Base-by-base conservation (phyloP, 1,140 invertebrate species). In the Drosophila nasuta region DNA sequence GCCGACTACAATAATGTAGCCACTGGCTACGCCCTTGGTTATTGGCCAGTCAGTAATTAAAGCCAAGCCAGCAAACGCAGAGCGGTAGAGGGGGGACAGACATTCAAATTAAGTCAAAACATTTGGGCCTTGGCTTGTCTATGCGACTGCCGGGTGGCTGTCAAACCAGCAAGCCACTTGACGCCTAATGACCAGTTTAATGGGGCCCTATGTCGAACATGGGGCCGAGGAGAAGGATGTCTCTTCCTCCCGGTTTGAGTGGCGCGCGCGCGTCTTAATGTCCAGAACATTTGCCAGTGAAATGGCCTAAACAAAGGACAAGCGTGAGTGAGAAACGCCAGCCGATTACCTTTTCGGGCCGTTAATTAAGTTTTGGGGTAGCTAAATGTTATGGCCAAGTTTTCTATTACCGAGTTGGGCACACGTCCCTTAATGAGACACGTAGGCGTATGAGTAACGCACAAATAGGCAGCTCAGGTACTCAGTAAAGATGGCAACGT, bases 111-210 rank as follows among this genome's bases (percentile, higher is more conserved):
- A 88, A 88, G 81, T 74, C 77, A 66, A 88, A 87, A 88, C 80
- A 78, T 83, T 87, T 83, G 69, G 79, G 80, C 70, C 77, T 72
- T 75, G 30, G 35, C 43, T 57, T 64, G 49, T 75, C 66, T 75
- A 67, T 71, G 64, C 67, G 43, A 62, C 63, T 56, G 66, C 41
- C 57, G 43, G 35, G 7, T 10, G 59, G 67, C 77, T 68, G 75
- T 79, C 67, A 76, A 72, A 54, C 66, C 76, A 82, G 66, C 67
- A 75, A 65, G 85, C 81, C 81, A 88, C 85, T 88, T 88, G 83
- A 88, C 85, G 83, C 85, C 75, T 88, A 88, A 88, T 88, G 83
- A 88, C 85, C 83, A 88, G 82, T 85, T 88, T 88, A 89, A 88
- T 88, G 70, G 78, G 64, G 49, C 66, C 59, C 28, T 33, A 28